Evolutionary conservation across 1,140 invertebrate genomes (phyloP).

Genomic region (Meloidogyne floridensis): DNA sequence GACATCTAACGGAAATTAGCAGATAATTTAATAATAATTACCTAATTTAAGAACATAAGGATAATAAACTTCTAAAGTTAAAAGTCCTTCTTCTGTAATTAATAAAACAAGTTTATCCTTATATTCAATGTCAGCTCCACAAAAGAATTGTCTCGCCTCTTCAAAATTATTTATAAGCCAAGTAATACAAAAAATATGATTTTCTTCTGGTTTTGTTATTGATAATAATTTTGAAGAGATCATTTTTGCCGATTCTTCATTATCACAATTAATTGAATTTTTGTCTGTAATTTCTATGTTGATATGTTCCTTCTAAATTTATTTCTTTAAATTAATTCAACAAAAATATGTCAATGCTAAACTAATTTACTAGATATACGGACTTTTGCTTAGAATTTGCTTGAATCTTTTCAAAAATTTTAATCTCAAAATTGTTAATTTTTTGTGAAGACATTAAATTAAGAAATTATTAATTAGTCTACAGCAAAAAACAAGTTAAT

Average conservation of each 20-base stretch:
- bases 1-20: no score
- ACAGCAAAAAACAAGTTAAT: no score
- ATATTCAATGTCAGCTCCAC: background rate
- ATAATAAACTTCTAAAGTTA: background rate
- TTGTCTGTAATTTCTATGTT: background rate
- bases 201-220: background rate
- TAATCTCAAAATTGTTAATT: no score
- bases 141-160: background rate
- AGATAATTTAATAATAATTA: background rate
- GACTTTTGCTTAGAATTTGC: no score
- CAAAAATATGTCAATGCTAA: no score
- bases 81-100: background rate
- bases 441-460: no score
- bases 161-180: background rate
- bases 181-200: background rate
- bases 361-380: no score
- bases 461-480: no score
- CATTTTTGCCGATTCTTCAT: background rate
- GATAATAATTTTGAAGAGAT: background rate
- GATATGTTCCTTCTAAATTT: background rate
- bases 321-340: no score
- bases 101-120: background rate
- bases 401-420: no score
- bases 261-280: slow-evolving; percentile 6
- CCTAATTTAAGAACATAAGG: slow-evolving; percentile 6